Evolutionary conservation across 2,888 invertebrate species (phyloP).

Genomic region (Crepidodera aurea): DNA sequence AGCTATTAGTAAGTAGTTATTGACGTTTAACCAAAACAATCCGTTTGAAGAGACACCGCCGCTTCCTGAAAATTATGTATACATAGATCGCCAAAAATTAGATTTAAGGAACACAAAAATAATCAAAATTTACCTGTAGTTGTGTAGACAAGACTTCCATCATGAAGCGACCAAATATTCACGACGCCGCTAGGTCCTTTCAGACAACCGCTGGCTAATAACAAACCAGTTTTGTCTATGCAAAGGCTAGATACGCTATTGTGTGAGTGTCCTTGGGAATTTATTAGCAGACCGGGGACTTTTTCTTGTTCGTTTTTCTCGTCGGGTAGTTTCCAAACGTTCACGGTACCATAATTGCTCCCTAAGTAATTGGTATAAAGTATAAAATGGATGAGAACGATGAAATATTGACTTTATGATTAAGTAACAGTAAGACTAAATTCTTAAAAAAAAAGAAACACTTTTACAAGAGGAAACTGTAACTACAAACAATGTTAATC

Average conservation of each 20-base stretch:
- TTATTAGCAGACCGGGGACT: conserved; percentile 56
- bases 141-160: conserved; percentile 67
- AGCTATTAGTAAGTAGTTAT: conserved; percentile 63
- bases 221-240: conserved; percentile 64
- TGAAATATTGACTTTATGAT: too few species aligned
- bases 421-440: too few species aligned
- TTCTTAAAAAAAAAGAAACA: too few species aligned
- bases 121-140: conserved; percentile 57
- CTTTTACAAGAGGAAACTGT: too few species aligned
- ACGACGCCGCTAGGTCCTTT: conserved; percentile 64
- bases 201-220: conserved; percentile 66
- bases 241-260: conserved; percentile 64
- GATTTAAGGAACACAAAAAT: not conserved
- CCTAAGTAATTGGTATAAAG: too few species aligned
- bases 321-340: conserved; percentile 61
- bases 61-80: conserved; percentile 38
- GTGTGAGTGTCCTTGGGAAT: conserved; percentile 65
- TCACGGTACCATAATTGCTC: conserved; percentile 64
- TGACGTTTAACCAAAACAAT: conserved; percentile 64
- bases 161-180: conserved; percentile 70
- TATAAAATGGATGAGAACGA: too few species aligned
- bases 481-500: too few species aligned
- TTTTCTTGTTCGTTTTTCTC: conserved; percentile 45
- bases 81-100: not conserved
- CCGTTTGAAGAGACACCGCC: conserved; percentile 63